Evolutionary conservation across 2,113 vertebrate species (phyloP).

Genomic region (Oplegnathus fasciatus): DNA sequence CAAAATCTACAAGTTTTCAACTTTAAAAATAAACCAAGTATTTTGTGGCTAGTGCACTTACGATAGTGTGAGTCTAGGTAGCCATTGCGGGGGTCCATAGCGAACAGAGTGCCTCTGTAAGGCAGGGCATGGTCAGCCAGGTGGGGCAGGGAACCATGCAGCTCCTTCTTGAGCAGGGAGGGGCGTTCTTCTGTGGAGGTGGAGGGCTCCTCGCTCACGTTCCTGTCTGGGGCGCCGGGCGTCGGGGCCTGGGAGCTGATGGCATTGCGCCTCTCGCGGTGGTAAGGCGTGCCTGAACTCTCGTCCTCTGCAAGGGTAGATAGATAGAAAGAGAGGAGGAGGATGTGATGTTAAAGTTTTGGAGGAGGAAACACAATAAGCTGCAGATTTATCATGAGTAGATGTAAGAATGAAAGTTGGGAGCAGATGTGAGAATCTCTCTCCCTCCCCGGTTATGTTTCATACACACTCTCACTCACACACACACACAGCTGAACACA

Average conservation of each 20-base stretch:
- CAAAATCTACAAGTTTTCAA: not conserved
- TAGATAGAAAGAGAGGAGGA: not conserved
- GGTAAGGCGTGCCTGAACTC: constrained; percentile 91
- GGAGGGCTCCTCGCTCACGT: constrained; percentile 94
- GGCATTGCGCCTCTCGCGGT: constrained; percentile 95
- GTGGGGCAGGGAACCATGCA: constrained; percentile 92
- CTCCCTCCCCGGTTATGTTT: not conserved
- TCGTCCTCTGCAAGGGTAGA: constrained; percentile 90
- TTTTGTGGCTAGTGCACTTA: constrained; percentile 83
- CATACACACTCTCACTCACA: constrained; percentile 13
- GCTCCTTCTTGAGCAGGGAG: constrained; percentile 97
- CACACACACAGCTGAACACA: not conserved
- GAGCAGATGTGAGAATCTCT: not conserved
- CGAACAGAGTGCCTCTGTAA: constrained; percentile 92
- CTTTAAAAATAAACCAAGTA: not conserved
- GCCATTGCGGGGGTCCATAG: constrained; percentile 96
- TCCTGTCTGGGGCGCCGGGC: constrained; percentile 85
- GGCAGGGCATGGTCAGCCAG: constrained; percentile 92
- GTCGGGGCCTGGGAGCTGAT: constrained; percentile 90
- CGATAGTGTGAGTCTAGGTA: constrained; percentile 96
- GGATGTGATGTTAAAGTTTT: constrained; percentile 13
- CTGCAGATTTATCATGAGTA: constrained; percentile 16
- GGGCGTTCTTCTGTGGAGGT: constrained; percentile 96
- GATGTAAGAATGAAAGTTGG: not conserved
- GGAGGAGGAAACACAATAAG: not conserved